Conservation (phyloP, 2,797 vertebrate species). For the Ctenopoma kingsleyae region DNA sequence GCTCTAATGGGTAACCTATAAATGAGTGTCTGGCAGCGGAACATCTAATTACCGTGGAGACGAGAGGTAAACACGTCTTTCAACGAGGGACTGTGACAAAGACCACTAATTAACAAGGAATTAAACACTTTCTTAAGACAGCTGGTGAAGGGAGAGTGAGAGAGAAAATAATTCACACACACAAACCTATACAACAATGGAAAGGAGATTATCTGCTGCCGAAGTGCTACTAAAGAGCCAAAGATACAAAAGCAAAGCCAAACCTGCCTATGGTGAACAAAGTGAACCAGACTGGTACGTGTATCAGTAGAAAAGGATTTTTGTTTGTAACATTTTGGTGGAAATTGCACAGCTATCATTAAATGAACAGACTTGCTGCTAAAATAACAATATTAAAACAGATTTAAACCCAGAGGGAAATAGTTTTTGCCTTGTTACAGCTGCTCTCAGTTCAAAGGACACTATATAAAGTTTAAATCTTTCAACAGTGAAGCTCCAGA, state of each 20-base stretch:
- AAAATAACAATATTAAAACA: not conserved
- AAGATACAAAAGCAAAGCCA: not conserved
- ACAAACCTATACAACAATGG: not conserved
- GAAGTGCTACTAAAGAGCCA: not conserved
- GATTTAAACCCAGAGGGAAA: too few relatives aligned
- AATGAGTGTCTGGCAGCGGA: constrained; percentile 59
- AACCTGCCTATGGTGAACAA: not conserved
- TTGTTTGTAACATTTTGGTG: not conserved
- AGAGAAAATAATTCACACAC: constrained; percentile 16
- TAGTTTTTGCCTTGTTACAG: too few relatives aligned
- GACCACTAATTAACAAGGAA: constrained; percentile 68
- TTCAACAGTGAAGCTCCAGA: too few relatives aligned
- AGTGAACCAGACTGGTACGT: not conserved
- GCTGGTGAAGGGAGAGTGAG: constrained; percentile 10
- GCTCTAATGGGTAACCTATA: constrained; percentile 62
- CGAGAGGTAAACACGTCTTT: constrained; percentile 67
- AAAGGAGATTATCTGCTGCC: not conserved
- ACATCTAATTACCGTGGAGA: constrained; percentile 71
- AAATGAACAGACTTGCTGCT: not conserved
- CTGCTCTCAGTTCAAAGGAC: too few relatives aligned
- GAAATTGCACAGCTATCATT: not conserved
- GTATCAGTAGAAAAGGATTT: not conserved
- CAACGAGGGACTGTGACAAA: constrained; percentile 50
- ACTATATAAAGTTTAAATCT: too few relatives aligned
- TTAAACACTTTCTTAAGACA: constrained; percentile 63